These are phyloP conservation scores for Bufo gargarizans DNA, from an alignment of 2,113 vertebrate genomes.

Conservation along the genomic window DNA sequence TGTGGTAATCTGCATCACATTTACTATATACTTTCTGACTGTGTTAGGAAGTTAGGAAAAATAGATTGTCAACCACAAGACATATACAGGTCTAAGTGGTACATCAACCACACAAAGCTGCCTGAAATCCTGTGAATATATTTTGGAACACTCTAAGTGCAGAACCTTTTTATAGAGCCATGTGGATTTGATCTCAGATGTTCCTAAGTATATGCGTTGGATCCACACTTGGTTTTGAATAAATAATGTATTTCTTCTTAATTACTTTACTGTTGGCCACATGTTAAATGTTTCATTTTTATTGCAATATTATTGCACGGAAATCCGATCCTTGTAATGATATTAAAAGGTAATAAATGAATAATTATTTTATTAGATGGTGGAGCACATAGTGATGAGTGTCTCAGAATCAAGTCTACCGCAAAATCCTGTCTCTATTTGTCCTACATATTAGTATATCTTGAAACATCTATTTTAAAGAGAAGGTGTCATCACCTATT, in stretches of 20 bases:
- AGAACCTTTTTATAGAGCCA: not conserved
- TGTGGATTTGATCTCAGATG: not conserved
- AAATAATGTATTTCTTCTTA: slow-evolving; percentile 24
- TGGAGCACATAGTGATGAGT: not conserved
- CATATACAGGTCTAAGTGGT: not conserved
- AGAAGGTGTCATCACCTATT: not conserved
- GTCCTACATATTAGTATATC: not conserved
- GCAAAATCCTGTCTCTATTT: not conserved
- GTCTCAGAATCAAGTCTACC: not conserved
- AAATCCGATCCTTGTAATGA: not conserved
- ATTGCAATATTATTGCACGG: slow-evolving; percentile 11
- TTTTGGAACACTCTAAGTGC: not conserved
- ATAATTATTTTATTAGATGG: slow-evolving; percentile 1
- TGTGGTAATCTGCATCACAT: too few species aligned
- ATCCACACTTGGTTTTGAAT: slow-evolving; percentile 19
- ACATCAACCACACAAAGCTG: not conserved
- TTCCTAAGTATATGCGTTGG: not conserved
- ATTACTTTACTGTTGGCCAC: slow-evolving; percentile 26
- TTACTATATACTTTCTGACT: too few species aligned
- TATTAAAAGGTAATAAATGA: slow-evolving; percentile 1
- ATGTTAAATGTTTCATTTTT: slow-evolving; percentile 23
- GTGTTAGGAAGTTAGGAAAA: not conserved
- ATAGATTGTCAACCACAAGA: not conserved
- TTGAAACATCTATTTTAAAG: not conserved
- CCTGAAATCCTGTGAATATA: not conserved